Evolutionary conservation across 2,113 vertebrate species (phyloP).

Genomic region (Hiodon alosoides): DNA sequence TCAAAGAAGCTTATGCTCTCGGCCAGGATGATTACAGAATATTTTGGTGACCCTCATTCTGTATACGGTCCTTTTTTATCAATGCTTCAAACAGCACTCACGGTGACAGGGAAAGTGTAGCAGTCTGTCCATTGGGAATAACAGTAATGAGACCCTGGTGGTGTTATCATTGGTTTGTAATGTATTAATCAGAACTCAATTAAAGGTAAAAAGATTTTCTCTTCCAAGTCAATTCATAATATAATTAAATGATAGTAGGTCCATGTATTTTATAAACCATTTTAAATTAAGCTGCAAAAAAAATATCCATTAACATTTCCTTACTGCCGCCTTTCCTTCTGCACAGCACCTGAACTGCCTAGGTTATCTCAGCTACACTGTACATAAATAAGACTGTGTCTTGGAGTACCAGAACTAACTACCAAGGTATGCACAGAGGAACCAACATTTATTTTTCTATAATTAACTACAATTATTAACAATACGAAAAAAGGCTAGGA

Average conservation of each 20-base stretch:
- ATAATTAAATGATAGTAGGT: conserved; percentile 53
- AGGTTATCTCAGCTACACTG: too few species aligned
- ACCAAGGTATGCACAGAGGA: too few species aligned
- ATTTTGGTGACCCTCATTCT: neutral
- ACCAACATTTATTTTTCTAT: too few species aligned
- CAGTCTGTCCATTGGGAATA: conserved; percentile 34
- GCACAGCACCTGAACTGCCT: too few species aligned
- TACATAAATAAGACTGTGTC: too few species aligned
- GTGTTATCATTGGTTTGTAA: conserved; percentile 55
- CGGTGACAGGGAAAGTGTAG: neutral
- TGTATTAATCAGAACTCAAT: conserved; percentile 58
- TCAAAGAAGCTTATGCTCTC: neutral
- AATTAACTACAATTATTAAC: too few species aligned
- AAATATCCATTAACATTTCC: conserved; percentile 13
- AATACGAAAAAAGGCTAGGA: too few species aligned
- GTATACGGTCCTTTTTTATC: neutral
- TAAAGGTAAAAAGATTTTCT: conserved; percentile 53
- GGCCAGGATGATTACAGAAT: too few species aligned
- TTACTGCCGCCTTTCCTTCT: neutral
- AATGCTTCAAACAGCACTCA: neutral
- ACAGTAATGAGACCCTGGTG: conserved; percentile 46
- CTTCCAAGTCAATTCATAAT: conserved; percentile 52
- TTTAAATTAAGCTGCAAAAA: conserved; percentile 43
- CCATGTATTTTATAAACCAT: conserved; percentile 46
- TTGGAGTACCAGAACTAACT: too few species aligned